Base-by-base conservation (phyloP, 1,140 invertebrate species). In the Scaptomyza graminum region DNA sequence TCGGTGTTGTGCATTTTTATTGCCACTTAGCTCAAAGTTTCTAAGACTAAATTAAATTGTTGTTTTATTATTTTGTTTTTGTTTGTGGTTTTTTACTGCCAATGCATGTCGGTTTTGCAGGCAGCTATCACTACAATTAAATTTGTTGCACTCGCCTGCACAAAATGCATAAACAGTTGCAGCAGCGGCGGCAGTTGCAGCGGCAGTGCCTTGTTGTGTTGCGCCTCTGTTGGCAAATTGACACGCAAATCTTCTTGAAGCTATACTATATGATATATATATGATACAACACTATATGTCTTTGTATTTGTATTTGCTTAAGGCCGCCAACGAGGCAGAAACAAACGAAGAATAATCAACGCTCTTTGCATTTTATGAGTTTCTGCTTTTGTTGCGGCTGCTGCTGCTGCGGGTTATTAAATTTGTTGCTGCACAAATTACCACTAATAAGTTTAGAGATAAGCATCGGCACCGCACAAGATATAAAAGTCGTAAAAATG, bases 131-230 rank as follows among this genome's bases (percentile, higher is more conserved):
- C 63, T 55, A 87, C 83, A 87, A 88, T 87, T 87, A 79, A 87
- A 87, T 87, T 87, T 87, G 82, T 85, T 85, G 82, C 82, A 85
- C 67, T 85, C 82, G 82, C 68, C 83, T 85, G 82, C 82, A 87
- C 82, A 85, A 87, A 88, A 87, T 85, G 82, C 83, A 85, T 85
- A 85, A 85, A 79, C 74, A 85, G 81, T 87, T 64, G 50, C 63
- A 52, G 34, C 63, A 22, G 46, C 43, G 37, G 59, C 61, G 61
- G 67, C 60, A 47, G 13, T 60, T 60, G 44, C 44, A 39, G 28
- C 41, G n/a, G n/a, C 16, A 8, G 31, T 34, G 43, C 44, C 22
- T 44, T 52, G 63, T 62, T 59, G 63, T 61, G 63, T 67, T 57
- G 62, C 74, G 49, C 59, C 55, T 78, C 65, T 79, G 7, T 84